A percentile compares a stretch with the other conserved stretches of the same genome.
These are phyloP conservation scores for Guaruba guarouba DNA, from an alignment of 2,113 vertebrate genomes.

Conservation along the genomic window DNA sequence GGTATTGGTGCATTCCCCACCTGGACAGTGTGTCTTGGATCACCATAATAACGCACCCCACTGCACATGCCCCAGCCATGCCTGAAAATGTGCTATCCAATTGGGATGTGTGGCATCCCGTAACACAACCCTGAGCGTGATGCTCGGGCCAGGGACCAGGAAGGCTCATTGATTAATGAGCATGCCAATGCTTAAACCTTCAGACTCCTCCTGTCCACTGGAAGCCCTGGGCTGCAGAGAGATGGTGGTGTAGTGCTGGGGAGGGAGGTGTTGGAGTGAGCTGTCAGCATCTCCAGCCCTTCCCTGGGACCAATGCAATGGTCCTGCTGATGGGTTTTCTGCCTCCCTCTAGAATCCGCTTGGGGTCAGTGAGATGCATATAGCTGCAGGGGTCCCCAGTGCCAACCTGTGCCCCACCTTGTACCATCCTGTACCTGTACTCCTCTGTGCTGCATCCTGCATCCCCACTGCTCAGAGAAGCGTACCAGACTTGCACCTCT, in stretches of 20 bases:
- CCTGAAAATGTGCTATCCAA: neutral
- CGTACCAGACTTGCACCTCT: neutral
- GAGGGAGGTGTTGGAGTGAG: neutral
- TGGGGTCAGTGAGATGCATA: neutral
- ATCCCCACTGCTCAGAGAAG: neutral
- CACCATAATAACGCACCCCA: neutral
- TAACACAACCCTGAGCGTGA: neutral
- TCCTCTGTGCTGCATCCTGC: neutral
- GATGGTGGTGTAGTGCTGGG: neutral
- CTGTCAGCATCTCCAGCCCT: neutral
- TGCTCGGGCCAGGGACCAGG: accelerated
- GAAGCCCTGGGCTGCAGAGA: neutral
- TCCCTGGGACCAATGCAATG: neutral
- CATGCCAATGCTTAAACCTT: neutral
- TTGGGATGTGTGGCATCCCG: neutral
- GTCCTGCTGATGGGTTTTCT: neutral
- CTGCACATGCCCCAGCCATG: accelerated
- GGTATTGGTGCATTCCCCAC: no score
- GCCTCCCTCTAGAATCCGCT: neutral
- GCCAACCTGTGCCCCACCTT: neutral
- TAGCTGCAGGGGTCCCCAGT: neutral
- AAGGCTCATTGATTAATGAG: neutral
- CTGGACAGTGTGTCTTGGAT: accelerated
- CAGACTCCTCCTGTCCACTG: neutral
- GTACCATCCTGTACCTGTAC: neutral